These are phyloP conservation scores for Bujurquina vittata DNA, from an alignment of 2,113 vertebrate species.

Conservation along the genomic window DNA sequence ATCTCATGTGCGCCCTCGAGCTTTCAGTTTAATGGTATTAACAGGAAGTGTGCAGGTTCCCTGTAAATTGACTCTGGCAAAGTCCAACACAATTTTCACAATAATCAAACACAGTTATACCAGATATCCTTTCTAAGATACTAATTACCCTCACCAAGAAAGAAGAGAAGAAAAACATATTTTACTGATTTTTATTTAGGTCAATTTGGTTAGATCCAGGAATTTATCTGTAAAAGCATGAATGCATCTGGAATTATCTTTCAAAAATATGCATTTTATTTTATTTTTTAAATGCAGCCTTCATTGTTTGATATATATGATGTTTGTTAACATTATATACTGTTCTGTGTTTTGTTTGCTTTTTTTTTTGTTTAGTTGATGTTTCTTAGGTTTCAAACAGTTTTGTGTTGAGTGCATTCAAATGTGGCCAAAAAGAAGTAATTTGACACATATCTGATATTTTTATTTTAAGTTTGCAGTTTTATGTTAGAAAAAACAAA, in stretches of 20 bases:
- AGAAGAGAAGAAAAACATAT: too few relatives aligned
- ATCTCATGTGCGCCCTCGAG: slow-evolving; percentile 2
- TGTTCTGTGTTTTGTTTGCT: neutral
- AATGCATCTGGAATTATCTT: slow-evolving; percentile 1
- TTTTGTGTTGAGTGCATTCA: neutral
- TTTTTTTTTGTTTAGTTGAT: neutral
- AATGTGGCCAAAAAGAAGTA: neutral
- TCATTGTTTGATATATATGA: slow-evolving; percentile 12
- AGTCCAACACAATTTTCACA: neutral
- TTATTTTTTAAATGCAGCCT: neutral
- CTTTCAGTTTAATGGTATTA: neutral
- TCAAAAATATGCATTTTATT: neutral
- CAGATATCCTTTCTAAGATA: too few relatives aligned
- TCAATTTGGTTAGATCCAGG: neutral
- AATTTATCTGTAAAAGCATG: slow-evolving; percentile 5
- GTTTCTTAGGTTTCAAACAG: neutral
- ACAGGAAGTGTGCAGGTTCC: neutral
- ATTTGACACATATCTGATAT: neutral
- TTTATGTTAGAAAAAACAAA: neutral
- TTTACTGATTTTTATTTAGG: too few relatives aligned
- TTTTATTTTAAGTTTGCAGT: neutral
- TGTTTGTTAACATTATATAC: slow-evolving; percentile 5
- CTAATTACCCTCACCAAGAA: too few relatives aligned
- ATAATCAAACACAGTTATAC: neutral
- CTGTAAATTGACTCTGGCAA: neutral